A percentile compares a stretch with the other conserved stretches of the same genome.
These are phyloP conservation scores for Drosophila anceps DNA, from an alignment of 2,888 invertebrate species.

Conservation along the genomic window DNA sequence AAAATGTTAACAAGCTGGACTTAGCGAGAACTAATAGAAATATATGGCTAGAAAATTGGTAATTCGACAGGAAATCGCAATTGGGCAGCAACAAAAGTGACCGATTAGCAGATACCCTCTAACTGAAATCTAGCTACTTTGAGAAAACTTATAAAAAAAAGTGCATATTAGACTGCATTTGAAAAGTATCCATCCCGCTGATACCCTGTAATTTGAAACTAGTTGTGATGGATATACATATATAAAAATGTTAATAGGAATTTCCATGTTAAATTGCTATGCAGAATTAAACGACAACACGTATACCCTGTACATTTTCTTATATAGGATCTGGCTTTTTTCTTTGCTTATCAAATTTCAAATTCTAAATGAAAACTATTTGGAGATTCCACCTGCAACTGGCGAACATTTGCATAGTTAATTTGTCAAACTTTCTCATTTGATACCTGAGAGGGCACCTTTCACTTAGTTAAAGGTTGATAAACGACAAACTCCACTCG, in stretches of 20 bases:
- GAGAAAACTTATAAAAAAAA: neutral
- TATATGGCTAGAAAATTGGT: neutral
- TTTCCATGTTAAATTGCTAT: neutral
- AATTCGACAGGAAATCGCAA: neutral
- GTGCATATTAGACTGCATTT: neutral
- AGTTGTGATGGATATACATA: neutral
- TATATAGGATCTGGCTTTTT: too few species aligned
- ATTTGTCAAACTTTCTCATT: slow-evolving; percentile 44
- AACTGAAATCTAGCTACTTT: neutral
- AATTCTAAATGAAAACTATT: neutral
- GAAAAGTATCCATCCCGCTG: neutral
- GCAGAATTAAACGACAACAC: neutral
- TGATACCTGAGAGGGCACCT: slow-evolving; percentile 27
- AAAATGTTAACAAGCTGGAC: slow-evolving; percentile 51
- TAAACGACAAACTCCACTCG: slow-evolving; percentile 19
- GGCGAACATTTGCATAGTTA: slow-evolving; percentile 26
- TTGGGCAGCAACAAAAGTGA: neutral
- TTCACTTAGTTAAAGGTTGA: slow-evolving; percentile 36
- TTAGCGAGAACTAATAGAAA: slow-evolving; percentile 7
- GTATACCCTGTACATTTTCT: neutral
- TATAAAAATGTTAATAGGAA: neutral
- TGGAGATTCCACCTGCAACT: slow-evolving; percentile 6
- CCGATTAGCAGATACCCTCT: neutral
- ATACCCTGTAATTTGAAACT: neutral
- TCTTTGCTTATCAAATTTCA: neutral